Percentiles rank a stretch among this genome's conserved stretches.
phyloP scores from a whole-genome alignment of 2,797 vertebrate species.

The Bryconaethiops microstoma region DNA sequence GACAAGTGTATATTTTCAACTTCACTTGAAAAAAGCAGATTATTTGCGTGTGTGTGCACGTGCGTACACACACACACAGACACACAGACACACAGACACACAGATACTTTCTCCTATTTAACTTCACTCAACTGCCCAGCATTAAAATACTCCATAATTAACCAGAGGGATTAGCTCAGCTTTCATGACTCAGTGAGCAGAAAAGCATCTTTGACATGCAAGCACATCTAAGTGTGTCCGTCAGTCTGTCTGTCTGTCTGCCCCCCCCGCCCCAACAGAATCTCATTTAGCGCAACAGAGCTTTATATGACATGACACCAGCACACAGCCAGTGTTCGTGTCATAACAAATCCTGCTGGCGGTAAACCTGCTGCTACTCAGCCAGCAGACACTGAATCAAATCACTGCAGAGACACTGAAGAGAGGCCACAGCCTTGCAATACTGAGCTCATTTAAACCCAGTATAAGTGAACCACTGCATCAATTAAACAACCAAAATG shows the following conservation, averaged over 20 bases:
- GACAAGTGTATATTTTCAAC: neutral
- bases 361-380: constrained; percentile 18
- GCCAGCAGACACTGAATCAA: constrained; percentile 27
- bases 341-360: constrained; percentile 11
- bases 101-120: neutral
- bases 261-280: constrained; percentile 27
- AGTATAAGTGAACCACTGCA: neutral
- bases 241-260: constrained; percentile 11
- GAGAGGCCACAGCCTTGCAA: constrained; percentile 7
- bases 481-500: neutral
- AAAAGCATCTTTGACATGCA: constrained; percentile 54
- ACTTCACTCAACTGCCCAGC: neutral
- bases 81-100: neutral
- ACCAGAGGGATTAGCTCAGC: neutral
- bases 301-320: constrained; percentile 66
- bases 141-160: constrained; percentile 18
- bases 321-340: constrained; percentile 48
- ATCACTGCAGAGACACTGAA: constrained; percentile 13
- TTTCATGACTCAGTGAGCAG: constrained; percentile 7
- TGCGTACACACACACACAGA: neutral
- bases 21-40: constrained; percentile 8
- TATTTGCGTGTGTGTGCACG: neutral
- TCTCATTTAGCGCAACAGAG: constrained; percentile 63
- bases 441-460: constrained; percentile 21
- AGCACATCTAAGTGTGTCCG: constrained; percentile 27